A percentile compares a stretch with the other conserved stretches of the same genome.
phyloP scores from a whole-genome alignment of 2,113 vertebrate genomes.

The Hyla sarda region DNA sequence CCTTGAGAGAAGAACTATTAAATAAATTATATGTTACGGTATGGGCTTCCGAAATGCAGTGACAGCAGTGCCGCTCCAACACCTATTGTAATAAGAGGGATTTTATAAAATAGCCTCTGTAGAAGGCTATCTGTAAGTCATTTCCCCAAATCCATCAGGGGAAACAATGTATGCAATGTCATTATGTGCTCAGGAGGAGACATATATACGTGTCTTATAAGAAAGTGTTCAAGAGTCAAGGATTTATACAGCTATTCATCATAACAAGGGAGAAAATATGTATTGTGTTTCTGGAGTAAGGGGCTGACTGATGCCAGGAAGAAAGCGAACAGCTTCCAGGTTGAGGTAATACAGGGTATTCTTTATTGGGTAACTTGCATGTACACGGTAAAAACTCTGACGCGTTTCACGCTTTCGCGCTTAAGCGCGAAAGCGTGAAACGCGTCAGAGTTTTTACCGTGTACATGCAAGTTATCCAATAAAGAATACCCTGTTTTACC shows the following conservation, averaged over 20 bases:
- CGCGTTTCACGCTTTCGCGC: too few species aligned
- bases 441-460: too few species aligned
- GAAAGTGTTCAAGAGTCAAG: not conserved
- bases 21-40: not conserved
- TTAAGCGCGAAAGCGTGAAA: too few species aligned
- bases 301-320: not conserved
- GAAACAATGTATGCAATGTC: conserved; percentile 28
- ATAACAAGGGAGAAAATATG: not conserved
- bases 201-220: not conserved
- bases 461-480: too few species aligned
- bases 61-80: conserved; percentile 28
- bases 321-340: too few species aligned
- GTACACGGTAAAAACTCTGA: too few species aligned
- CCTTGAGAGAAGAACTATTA: not conserved
- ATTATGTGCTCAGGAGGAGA: conserved; percentile 17
- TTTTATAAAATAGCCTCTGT: conserved; percentile 24
- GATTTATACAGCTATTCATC: not conserved
- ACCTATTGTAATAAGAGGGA: conserved; percentile 2
- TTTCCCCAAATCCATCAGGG: conserved; percentile 27
- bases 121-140: conserved; percentile 24
- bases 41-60: conserved; percentile 5
- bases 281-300: not conserved
- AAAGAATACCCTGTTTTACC: too few species aligned
- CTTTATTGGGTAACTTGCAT: too few species aligned
- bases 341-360: too few species aligned